Percentiles rank a stretch among this genome's conserved stretches.
Conservation (phyloP, 2,113 vertebrate species). For the Oxyruncus cristatus region DNA sequence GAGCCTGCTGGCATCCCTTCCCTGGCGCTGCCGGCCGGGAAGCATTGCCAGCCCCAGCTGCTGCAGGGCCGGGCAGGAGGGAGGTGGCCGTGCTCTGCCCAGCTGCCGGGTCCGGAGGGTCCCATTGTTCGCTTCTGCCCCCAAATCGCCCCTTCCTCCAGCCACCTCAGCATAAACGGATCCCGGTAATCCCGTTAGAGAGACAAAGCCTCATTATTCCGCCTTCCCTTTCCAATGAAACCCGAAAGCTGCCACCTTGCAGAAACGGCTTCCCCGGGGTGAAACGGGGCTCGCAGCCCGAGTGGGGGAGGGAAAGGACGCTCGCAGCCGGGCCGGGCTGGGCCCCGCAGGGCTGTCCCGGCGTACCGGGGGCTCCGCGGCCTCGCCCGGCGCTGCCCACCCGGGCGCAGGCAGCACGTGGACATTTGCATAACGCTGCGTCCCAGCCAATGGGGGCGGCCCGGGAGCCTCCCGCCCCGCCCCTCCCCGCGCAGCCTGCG, state of each 20-base stretch:
- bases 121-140: slow-evolving; percentile 4
- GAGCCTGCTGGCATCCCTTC: slow-evolving; percentile 31
- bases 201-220: slow-evolving; percentile 45
- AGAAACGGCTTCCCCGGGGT: background rate
- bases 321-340: background rate
- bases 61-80: background rate
- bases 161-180: background rate
- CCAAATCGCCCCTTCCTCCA: background rate
- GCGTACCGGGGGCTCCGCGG: background rate
- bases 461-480: background rate
- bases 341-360: background rate
- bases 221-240: background rate
- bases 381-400: background rate
- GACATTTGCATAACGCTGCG: background rate
- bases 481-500: background rate
- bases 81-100: background rate
- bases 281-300: background rate
- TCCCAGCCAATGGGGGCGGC: background rate
- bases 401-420: background rate
- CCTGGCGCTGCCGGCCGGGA: background rate
- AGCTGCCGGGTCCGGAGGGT: background rate
- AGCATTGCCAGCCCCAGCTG: background rate
- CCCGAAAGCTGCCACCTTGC: background rate
- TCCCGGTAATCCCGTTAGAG: slow-evolving; percentile 39
- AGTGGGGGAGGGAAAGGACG: too few relatives aligned